These are phyloP conservation scores for Hemitrygon akajei DNA, from an alignment of 2,797 vertebrate species.

Conservation along the genomic window DNA sequence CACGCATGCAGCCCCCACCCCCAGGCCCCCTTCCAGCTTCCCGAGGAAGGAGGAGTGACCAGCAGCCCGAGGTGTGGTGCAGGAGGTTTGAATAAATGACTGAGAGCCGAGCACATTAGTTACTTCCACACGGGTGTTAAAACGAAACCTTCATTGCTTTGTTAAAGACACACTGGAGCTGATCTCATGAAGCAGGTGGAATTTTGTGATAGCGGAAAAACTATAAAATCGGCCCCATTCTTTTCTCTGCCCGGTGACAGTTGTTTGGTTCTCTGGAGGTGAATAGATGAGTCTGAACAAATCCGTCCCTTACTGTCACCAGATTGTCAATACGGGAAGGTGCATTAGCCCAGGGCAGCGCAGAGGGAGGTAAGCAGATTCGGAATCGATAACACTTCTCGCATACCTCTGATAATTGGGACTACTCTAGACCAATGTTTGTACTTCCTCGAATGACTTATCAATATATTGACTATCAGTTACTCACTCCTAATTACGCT, in stretches of 20 bases:
- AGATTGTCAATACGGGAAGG: slow-evolving; percentile 62
- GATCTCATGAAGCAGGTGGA: not conserved
- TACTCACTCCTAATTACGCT: slow-evolving; percentile 53
- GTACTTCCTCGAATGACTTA: slow-evolving; percentile 80
- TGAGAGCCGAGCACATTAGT: not conserved
- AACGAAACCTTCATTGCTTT: not conserved
- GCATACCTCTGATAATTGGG: slow-evolving; percentile 92
- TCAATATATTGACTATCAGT: slow-evolving; percentile 78
- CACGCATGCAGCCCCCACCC: not conserved
- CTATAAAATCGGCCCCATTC: slow-evolving; percentile 21
- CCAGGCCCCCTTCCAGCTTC: not conserved
- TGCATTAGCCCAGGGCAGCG: slow-evolving; percentile 78
- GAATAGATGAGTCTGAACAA: slow-evolving; percentile 58
- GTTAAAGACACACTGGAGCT: not conserved
- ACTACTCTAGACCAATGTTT: slow-evolving; percentile 76
- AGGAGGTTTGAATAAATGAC: not conserved
- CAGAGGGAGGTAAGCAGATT: slow-evolving; percentile 80
- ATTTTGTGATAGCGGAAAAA: slow-evolving; percentile 8
- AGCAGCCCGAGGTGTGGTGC: not conserved
- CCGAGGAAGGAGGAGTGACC: too few species aligned
- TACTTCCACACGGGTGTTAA: not conserved
- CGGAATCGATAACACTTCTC: slow-evolving; percentile 86
- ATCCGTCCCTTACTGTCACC: slow-evolving; percentile 61
- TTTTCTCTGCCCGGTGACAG: slow-evolving; percentile 30
- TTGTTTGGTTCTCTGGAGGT: slow-evolving; percentile 51